phyloP scores from a whole-genome alignment of 2,888 invertebrate genomes.

The Leptinotarsa rubiginosa region DNA sequence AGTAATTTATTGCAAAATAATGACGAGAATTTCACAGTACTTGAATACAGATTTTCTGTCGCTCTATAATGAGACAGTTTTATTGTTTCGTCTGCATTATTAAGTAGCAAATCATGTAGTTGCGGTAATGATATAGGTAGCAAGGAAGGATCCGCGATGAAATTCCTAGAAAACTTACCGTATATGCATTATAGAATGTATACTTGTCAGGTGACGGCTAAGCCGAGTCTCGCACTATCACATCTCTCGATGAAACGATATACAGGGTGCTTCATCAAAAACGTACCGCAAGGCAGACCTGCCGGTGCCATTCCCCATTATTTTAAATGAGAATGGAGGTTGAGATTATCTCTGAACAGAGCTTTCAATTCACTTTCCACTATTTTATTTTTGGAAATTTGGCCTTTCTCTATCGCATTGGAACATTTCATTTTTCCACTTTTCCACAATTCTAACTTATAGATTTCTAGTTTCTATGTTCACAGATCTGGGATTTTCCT shows the following conservation, averaged over 20 bases:
- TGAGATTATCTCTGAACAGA: too few relatives aligned
- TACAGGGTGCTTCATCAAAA: too few relatives aligned
- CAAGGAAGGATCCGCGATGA: constrained; percentile 23
- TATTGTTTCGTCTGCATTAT: constrained; percentile 39
- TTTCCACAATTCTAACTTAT: too few relatives aligned
- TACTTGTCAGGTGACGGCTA: constrained; percentile 24
- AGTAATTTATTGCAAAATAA: constrained; percentile 17
- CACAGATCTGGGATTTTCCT: too few relatives aligned
- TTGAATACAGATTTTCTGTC: constrained; percentile 27
- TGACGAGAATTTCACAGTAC: constrained; percentile 4
- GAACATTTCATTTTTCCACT: too few relatives aligned
- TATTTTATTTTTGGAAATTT: too few relatives aligned
- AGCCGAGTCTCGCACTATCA: background rate
- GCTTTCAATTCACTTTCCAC: too few relatives aligned
- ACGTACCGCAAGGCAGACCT: too few relatives aligned
- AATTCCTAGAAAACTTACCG: constrained; percentile 28
- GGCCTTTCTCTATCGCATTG: too few relatives aligned
- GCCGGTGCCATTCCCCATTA: too few relatives aligned
- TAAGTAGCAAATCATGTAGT: constrained; percentile 37
- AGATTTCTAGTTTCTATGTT: too few relatives aligned
- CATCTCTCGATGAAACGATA: background rate
- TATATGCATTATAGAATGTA: constrained; percentile 21
- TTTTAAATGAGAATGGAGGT: too few relatives aligned
- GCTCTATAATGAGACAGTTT: constrained; percentile 41
- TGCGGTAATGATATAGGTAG: constrained; percentile 32